Conservation (phyloP, 2,797 vertebrate species). For the Sebastes minor region DNA sequence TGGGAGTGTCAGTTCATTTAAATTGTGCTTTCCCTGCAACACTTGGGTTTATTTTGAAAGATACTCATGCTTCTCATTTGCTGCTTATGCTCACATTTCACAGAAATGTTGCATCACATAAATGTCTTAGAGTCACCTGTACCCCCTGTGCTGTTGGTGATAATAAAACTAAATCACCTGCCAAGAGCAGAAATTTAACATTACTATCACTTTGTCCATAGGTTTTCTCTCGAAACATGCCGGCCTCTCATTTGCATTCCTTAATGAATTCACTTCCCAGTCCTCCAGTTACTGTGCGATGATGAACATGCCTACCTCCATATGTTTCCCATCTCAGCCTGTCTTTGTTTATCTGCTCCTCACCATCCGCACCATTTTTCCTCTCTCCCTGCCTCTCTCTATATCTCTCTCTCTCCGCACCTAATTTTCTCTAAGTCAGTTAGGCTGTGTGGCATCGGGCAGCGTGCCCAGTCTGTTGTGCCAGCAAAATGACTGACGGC, state of each 20-base stretch:
- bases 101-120: slow-evolving; percentile 6
- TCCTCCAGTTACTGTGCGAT: slow-evolving; percentile 1
- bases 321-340: slow-evolving; percentile 34
- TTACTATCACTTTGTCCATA: neutral
- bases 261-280: slow-evolving; percentile 18
- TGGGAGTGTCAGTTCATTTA: neutral
- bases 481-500: slow-evolving; percentile 19
- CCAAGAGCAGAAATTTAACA: neutral
- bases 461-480: slow-evolving; percentile 15
- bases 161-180: slow-evolving; percentile 18
- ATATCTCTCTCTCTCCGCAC: slow-evolving; percentile 8
- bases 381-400: neutral
- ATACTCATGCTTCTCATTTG: neutral
- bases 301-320: slow-evolving; percentile 10
- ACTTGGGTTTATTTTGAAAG: neutral
- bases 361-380: neutral
- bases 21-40: neutral
- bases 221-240: neutral
- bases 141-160: neutral
- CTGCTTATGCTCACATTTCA: slow-evolving; percentile 7
- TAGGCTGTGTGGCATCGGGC: slow-evolving; percentile 21
- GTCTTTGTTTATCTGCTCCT: slow-evolving; percentile 33
- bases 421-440: slow-evolving; percentile 31
- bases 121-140: neutral
- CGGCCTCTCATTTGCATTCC: slow-evolving; percentile 2